A percentile compares a stretch with the other conserved stretches of the same genome.
These are phyloP conservation scores for Pachycephala philippinensis DNA, from an alignment of 2,113 vertebrate genomes.

Conservation along the genomic window DNA sequence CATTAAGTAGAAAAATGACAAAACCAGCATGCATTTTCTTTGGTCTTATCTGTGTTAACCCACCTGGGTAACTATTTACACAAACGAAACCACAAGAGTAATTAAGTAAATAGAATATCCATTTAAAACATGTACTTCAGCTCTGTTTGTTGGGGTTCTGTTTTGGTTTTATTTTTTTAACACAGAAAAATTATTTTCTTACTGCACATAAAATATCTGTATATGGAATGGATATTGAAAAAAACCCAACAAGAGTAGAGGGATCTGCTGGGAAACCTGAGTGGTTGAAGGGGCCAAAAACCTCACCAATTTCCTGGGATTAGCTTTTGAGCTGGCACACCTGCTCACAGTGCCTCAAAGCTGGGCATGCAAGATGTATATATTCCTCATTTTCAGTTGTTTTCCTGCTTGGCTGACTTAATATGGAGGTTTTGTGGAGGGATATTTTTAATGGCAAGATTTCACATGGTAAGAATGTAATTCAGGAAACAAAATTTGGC, in stretches of 20 bases:
- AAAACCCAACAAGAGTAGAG: background rate
- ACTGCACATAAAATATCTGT: background rate
- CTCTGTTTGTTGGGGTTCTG: rapidly evolving
- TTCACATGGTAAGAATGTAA: slow-evolving; percentile 34
- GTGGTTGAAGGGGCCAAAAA: background rate
- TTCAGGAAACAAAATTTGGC: slow-evolving; percentile 12
- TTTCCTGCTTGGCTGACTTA: background rate
- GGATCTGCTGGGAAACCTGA: background rate
- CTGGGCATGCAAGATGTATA: background rate
- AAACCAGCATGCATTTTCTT: background rate
- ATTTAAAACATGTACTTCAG: background rate
- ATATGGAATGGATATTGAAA: background rate
- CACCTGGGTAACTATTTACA: background rate
- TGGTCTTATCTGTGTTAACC: background rate
- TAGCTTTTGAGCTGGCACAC: background rate
- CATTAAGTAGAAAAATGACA: background rate
- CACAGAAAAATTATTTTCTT: background rate
- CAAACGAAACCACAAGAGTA: background rate
- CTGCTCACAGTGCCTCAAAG: background rate
- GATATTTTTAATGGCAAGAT: slow-evolving; percentile 32
- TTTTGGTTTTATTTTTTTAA: background rate
- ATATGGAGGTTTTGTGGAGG: background rate
- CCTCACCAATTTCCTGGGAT: rapidly evolving
- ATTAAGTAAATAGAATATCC: background rate
- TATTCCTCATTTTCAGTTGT: background rate